A percentile compares a stretch with the other conserved stretches of the same genome.
phyloP scores from a whole-genome alignment of 2,797 vertebrate species.

The Taeniopygia guttata region DNA sequence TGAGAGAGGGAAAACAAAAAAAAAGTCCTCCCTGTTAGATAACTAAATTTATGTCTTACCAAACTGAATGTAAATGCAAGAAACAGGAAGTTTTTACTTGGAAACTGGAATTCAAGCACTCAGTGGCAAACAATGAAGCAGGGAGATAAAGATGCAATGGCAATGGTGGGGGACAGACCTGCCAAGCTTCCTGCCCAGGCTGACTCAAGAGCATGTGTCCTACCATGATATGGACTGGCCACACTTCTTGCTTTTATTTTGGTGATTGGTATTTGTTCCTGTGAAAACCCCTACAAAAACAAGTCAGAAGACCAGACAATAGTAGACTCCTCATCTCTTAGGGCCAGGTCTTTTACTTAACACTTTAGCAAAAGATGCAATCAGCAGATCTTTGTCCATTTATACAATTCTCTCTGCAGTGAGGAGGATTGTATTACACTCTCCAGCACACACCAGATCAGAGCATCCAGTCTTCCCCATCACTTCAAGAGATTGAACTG shows the following conservation, averaged over 20 bases:
- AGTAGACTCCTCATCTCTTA: slow-evolving; percentile 63
- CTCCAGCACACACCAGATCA: slow-evolving; percentile 53
- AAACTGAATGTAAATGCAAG: slow-evolving; percentile 76
- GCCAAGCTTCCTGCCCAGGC: slow-evolving; percentile 79
- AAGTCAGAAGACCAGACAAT: slow-evolving; percentile 75
- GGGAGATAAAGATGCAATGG: slow-evolving; percentile 84
- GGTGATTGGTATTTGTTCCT: slow-evolving; percentile 78
- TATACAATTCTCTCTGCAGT: slow-evolving; percentile 80
- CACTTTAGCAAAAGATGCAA: slow-evolving; percentile 82
- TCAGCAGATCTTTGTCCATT: slow-evolving; percentile 79
- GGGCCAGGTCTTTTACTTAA: slow-evolving; percentile 78
- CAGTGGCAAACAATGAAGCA: slow-evolving; percentile 80
- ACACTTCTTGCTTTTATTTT: slow-evolving; percentile 75
- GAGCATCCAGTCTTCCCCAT: slow-evolving; percentile 10
- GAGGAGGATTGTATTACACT: slow-evolving; percentile 78
- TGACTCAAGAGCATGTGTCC: slow-evolving; percentile 78
- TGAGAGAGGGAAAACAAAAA: not conserved
- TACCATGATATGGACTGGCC: slow-evolving; percentile 73
- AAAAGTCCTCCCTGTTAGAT: slow-evolving; percentile 33
- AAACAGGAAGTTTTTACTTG: slow-evolving; percentile 88
- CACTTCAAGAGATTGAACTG: slow-evolving; percentile 40
- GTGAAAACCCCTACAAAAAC: slow-evolving; percentile 74
- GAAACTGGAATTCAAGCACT: slow-evolving; percentile 88
- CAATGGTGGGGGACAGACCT: slow-evolving; percentile 72
- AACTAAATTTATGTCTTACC: slow-evolving; percentile 61